These are phyloP conservation scores for Antechinus stuartii DNA, from an alignment of 2,113 vertebrate species.

Conservation along the genomic window DNA sequence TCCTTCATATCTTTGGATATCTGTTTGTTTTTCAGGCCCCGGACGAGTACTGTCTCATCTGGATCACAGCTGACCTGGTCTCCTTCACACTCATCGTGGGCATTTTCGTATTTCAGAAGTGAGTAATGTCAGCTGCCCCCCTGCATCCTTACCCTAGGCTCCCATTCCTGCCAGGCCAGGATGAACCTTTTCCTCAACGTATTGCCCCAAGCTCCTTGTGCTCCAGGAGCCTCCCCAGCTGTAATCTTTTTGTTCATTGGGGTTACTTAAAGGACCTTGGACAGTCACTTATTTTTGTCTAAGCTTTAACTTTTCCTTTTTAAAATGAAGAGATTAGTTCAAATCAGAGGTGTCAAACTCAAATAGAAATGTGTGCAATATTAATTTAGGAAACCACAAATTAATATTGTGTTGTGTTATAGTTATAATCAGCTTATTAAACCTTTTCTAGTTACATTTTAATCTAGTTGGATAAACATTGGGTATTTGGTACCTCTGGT, in stretches of 20 bases:
- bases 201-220: not conserved
- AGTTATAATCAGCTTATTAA: not conserved
- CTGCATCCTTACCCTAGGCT: not conserved
- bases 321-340: not conserved
- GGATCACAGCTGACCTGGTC: conserved; percentile 94
- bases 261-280: not conserved
- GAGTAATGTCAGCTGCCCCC: conserved; percentile 81
- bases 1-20: not conserved
- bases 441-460: not conserved
- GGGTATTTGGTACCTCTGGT: not conserved
- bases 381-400: not conserved
- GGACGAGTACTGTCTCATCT: conserved; percentile 92
- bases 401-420: not conserved
- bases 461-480: not conserved
- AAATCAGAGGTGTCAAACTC: not conserved
- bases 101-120: conserved; percentile 97
- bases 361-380: not conserved
- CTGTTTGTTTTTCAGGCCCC: conserved; percentile 89
- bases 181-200: not conserved
- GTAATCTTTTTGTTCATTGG: not conserved
- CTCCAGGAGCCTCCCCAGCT: not conserved
- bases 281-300: not conserved
- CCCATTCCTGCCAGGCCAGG: not conserved
- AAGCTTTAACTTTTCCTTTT: not conserved
- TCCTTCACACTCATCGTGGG: conserved; percentile 91